A percentile compares a stretch with the other conserved stretches of the same genome.
phyloP scores from a whole-genome alignment of 2,113 vertebrate genomes.

The Fulica atra region DNA sequence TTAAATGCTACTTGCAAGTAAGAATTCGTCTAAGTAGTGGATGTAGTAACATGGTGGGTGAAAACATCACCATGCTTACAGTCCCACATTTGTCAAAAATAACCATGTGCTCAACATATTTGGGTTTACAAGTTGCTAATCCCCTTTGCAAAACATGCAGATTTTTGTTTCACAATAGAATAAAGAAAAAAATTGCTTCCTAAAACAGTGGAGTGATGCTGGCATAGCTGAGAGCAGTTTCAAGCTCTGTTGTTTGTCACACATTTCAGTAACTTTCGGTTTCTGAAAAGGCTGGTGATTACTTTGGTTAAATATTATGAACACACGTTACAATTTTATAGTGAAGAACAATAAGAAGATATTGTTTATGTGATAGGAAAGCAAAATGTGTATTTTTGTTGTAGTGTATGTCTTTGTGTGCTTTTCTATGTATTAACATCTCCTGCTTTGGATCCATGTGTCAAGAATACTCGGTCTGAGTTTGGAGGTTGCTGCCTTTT shows the following conservation, averaged over 20 bases:
- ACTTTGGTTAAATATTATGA: neutral
- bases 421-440: neutral
- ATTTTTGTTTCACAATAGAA: neutral
- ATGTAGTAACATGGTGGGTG: neutral
- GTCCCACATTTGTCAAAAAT: neutral
- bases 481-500: neutral
- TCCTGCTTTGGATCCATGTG: neutral
- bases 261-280: neutral
- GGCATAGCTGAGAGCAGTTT: neutral
- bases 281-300: neutral
- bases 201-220: neutral
- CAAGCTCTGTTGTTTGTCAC: neutral
- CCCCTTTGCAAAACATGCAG: neutral
- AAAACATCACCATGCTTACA: neutral
- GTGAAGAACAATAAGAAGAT: neutral
- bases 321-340: neutral
- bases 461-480: neutral
- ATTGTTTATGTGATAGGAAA: neutral
- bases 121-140: neutral
- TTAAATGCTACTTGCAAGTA: neutral
- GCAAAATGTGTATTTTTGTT: neutral
- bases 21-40: neutral
- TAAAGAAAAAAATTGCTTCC: fast-evolving
- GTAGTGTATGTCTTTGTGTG: neutral
- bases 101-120: neutral